phyloP scores from a whole-genome alignment of 2,797 vertebrate genomes.

The Anguilla marmorata region DNA sequence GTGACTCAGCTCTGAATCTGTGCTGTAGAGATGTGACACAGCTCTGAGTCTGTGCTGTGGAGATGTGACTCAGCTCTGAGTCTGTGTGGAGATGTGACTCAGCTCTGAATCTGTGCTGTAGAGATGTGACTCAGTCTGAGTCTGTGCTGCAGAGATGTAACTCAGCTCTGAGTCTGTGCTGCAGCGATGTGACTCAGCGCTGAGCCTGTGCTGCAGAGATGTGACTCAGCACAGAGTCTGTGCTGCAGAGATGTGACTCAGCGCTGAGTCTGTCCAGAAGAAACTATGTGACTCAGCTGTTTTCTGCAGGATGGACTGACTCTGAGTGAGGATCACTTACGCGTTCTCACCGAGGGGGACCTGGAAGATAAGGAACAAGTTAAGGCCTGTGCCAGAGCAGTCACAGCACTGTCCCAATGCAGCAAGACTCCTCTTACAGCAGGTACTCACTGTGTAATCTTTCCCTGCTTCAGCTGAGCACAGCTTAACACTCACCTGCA shows the following conservation, averaged over 20 bases:
- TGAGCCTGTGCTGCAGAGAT: not conserved
- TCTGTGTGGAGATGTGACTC: not conserved
- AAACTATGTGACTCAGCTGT: not conserved
- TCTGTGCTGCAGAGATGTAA: not conserved
- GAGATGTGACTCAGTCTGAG: not conserved
- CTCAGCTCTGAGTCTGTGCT: not conserved
- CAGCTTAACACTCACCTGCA: not conserved
- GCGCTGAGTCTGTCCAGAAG: not conserved
- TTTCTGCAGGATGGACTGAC: slow-evolving; percentile 46
- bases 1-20: not conserved
- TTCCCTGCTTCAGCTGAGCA: not conserved
- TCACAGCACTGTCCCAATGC: slow-evolving; percentile 47
- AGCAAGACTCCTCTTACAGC: slow-evolving; percentile 42
- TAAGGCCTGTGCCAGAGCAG: slow-evolving; percentile 46
- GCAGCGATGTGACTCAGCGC: not conserved
- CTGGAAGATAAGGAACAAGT: slow-evolving; percentile 44
- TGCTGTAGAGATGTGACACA: not conserved
- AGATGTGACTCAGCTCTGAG: not conserved
- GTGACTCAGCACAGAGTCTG: not conserved
- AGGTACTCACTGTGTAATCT: slow-evolving; percentile 18
- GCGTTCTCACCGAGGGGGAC: slow-evolving; percentile 40
- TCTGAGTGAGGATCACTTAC: slow-evolving; percentile 43
- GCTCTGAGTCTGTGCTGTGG: not conserved
- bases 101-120: not conserved
- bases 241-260: not conserved